These are phyloP conservation scores for Aphaenogaster ashmeadi DNA, from an alignment of 1,140 invertebrate genomes.

Conservation along the genomic window DNA sequence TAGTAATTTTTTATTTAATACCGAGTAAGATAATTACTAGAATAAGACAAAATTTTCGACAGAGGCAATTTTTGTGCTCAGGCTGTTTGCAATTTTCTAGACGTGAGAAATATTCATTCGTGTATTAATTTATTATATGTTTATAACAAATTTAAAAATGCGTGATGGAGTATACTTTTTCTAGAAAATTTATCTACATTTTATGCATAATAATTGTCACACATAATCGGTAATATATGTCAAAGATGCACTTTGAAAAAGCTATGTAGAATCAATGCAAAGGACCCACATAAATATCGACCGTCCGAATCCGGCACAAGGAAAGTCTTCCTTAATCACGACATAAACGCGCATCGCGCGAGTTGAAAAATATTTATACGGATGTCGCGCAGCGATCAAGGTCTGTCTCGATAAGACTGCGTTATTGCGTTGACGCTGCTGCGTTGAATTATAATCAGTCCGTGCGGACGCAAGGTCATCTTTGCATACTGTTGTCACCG, in stretches of 20 bases:
- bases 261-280: not conserved
- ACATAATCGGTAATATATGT: not conserved
- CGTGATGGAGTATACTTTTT: not conserved
- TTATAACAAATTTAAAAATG: not conserved
- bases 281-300: not conserved
- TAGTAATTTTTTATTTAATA: not conserved
- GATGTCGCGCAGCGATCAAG: constrained; percentile 27
- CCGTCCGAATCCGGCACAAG: constrained; percentile 7
- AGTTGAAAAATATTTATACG: constrained; percentile 60
- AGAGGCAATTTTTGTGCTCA: not conserved
- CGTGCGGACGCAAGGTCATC: constrained; percentile 68
- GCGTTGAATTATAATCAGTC: constrained; percentile 71
- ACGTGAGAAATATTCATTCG: not conserved
- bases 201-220: not conserved
- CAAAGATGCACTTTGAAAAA: not conserved
- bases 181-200: not conserved
- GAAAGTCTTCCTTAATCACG: constrained; percentile 33
- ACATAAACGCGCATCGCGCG: constrained; percentile 16
- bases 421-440: constrained; percentile 48
- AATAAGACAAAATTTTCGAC: not conserved
- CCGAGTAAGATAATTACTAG: not conserved
- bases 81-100: not conserved
- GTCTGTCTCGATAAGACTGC: constrained; percentile 46
- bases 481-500: constrained; percentile 28
- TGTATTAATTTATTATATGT: not conserved